Conservation (phyloP, 1,140 invertebrate species). For the Drosophila ohnishii region DNA sequence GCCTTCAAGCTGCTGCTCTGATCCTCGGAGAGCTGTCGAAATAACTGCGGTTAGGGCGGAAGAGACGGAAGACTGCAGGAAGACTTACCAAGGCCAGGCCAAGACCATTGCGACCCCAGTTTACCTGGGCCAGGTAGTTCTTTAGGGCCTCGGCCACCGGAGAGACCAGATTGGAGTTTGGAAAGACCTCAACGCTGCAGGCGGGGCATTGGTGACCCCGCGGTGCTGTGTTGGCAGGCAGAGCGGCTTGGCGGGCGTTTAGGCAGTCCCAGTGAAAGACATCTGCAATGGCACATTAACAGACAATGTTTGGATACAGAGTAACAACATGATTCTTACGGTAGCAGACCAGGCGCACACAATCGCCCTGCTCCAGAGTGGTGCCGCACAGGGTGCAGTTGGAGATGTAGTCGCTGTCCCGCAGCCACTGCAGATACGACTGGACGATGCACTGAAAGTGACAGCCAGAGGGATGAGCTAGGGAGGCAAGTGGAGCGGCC, state of each 20-base stretch:
- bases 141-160: conserved; percentile 80
- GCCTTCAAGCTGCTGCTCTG: conserved; percentile 56
- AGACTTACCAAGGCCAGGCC: conserved; percentile 73
- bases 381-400: conserved; percentile 94
- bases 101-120: conserved; percentile 82
- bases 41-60: background rate
- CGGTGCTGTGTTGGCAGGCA: conserved; percentile 80
- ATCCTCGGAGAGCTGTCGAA: conserved; percentile 64
- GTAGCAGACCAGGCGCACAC: conserved; percentile 94
- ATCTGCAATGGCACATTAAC: conserved; percentile 47
- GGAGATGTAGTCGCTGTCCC: conserved; percentile 98
- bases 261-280: conserved; percentile 82
- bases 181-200: conserved; percentile 75
- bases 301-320: background rate
- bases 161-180: conserved; percentile 77
- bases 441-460: conserved; percentile 95
- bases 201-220: conserved; percentile 76
- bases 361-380: conserved; percentile 91
- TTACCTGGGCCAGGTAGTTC: conserved; percentile 66
- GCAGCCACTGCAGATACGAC: conserved; percentile 98
- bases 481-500: conserved; percentile 50
- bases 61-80: background rate
- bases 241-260: conserved; percentile 72
- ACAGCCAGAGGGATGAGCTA: background rate
- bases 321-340: conserved; percentile 84